Base-by-base conservation (phyloP, 2,888 invertebrate species). In the Himalopsyche kuldschensis region DNA sequence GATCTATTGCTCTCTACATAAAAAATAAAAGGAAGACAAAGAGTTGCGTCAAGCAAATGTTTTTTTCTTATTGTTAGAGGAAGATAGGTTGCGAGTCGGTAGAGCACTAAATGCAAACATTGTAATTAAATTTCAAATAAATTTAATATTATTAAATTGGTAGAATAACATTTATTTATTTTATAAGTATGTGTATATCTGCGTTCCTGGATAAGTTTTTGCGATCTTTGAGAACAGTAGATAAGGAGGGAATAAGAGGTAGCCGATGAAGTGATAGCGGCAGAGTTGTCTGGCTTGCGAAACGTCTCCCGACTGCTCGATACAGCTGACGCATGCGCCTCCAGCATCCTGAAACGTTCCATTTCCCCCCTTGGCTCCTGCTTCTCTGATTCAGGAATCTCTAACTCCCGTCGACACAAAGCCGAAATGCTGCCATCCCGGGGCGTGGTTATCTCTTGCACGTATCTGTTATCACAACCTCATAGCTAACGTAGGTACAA, bases 311-410 rank as follows among this genome's bases (percentile, higher is more conserved):
- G 83, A 79, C 83, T 83, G 85, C 85, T 85, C 85, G 85, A 85
- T 85, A 85, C 82, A 80, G 82, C 78, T 80, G 79, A 82, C 85
- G 85, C 85, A 84, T 78, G 85, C 85, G 85, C 84, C 82, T 82
- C 82, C 79, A 41, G 80, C 27, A 17, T 80, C 31, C 55, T 55
- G 75, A 24, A 46, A 32, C 55, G 31, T 17, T 48, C 11, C 17
- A 31, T n/a, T 41, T 11, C 10, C 78, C 77, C 10, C 81, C 69
- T 27, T 20, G 10, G 20, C 69, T 24, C 41, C 17, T 32, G 41
- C 6, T 32, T 31, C 48, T 55, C 75, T n/a, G 41, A 31, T 75
- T 27, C 46, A 41, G 77, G 35, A 41, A 77, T 77, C 35, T 41
- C 31, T 77, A 15, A 15, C 77, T 77, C 30, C n/a, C 11, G 69